A percentile compares a stretch with the other conserved stretches of the same genome.
Evolutionary conservation across 2,888 invertebrate species (phyloP).

Genomic region (Nematopogon swammerdamellus): DNA sequence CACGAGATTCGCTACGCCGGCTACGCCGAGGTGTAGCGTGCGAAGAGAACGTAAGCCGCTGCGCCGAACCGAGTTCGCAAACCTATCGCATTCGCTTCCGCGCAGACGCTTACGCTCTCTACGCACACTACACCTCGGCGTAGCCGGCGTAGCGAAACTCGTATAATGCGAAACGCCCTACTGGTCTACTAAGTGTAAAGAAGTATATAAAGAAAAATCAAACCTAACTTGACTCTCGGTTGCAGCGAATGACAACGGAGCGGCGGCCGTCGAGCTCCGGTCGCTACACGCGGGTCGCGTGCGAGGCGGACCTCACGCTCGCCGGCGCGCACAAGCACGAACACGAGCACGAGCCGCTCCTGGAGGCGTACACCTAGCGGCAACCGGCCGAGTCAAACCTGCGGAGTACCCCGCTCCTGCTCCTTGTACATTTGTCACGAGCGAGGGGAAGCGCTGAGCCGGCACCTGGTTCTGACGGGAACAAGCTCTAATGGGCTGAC

Average conservation of each 20-base stretch:
- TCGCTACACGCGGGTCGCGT: conserved; percentile 24
- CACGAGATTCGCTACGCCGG: no score
- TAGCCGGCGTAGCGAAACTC: no score
- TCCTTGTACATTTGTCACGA: no score
- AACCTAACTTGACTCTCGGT: no score
- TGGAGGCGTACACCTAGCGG: conserved; percentile 41
- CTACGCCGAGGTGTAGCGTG: no score
- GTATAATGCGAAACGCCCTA: not conserved
- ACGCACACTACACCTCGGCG: not conserved
- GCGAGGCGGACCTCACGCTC: conserved; percentile 18
- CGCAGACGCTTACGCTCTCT: not conserved
- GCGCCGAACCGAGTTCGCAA: no score
- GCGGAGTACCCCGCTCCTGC: not conserved
- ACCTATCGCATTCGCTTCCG: not conserved
- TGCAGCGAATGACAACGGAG: not conserved
- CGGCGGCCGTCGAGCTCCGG: conserved; percentile 23
- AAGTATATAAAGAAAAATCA: no score
- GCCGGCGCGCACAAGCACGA: conserved; percentile 15
- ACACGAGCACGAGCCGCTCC: conserved; percentile 29
- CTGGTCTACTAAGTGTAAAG: no score
- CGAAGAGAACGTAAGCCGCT: no score
- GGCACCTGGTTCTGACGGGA: no score
- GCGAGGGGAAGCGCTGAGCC: no score
- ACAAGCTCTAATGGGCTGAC: no score
- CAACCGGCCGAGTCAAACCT: not conserved